A percentile compares a stretch with the other conserved stretches of the same genome.
phyloP scores from a whole-genome alignment of 2,113 vertebrate genomes.

The Neolamprologus longior region DNA sequence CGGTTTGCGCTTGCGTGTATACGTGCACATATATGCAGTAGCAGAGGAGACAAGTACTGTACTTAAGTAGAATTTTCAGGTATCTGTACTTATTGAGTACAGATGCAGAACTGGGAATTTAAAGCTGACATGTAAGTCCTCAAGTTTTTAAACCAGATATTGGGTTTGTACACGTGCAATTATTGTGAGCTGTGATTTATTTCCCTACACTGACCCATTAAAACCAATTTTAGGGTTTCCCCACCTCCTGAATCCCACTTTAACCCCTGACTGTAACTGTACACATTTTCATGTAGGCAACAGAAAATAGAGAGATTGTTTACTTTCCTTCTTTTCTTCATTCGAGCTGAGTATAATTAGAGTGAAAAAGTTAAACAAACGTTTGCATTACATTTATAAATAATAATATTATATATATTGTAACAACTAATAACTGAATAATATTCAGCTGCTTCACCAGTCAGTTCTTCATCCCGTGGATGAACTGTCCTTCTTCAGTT shows the following conservation, averaged over 20 bases:
- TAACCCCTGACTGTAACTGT: neutral
- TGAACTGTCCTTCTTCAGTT: neutral
- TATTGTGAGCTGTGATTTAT: neutral
- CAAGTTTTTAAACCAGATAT: neutral
- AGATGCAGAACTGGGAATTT: neutral
- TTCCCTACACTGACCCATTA: neutral
- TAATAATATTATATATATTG: neutral
- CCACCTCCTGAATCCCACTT: neutral
- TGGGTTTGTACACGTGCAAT: neutral
- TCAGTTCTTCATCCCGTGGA: neutral
- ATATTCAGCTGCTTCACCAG: neutral
- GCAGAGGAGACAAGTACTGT: neutral
- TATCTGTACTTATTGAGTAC: neutral
- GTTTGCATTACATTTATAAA: rapidly evolving
- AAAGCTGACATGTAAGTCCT: neutral
- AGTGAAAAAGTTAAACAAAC: neutral
- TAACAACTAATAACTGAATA: neutral
- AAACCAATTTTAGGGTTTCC: neutral
- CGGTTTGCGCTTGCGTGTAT: neutral
- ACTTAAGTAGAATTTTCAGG: neutral
- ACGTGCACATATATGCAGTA: neutral
- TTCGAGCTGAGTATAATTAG: neutral
- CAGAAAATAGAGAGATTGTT: neutral
- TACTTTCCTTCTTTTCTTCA: neutral
- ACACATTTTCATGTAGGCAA: neutral